phyloP scores from a whole-genome alignment of 2,888 invertebrate species.

The Macroteleia sp. region DNA sequence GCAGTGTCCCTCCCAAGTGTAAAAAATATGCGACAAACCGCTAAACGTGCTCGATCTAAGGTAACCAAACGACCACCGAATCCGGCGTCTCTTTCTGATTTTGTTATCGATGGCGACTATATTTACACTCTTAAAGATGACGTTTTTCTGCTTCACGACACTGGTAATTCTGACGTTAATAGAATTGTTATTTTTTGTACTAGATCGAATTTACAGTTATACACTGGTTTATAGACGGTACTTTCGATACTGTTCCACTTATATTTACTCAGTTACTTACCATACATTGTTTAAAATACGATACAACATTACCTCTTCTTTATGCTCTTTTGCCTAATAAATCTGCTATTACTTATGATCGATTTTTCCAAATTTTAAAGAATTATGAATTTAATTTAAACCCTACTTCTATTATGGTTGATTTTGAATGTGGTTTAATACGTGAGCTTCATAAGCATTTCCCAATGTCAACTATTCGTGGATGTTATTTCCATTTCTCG shows the following conservation, averaged over 20 bases:
- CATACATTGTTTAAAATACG: constrained; percentile 12
- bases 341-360: not conserved
- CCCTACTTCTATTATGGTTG: constrained; percentile 5
- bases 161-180: constrained; percentile 1
- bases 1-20: not conserved
- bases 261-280: constrained; percentile 11
- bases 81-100: constrained; percentile 5
- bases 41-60: not conserved
- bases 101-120: constrained; percentile 11
- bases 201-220: too few relatives aligned
- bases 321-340: constrained; percentile 6
- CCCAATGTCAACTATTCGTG: too few relatives aligned
- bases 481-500: too few relatives aligned
- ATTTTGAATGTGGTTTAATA: constrained; percentile 5
- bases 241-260: constrained; percentile 6
- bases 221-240: constrained; percentile 9
- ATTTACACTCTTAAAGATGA: constrained; percentile 3
- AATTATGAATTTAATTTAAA: constrained; percentile 3
- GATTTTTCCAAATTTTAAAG: constrained; percentile 7
- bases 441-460: not conserved
- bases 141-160: constrained; percentile 1
- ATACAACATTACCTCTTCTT: constrained; percentile 7
- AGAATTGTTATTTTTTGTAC: constrained; percentile 2
- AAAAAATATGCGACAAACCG: not conserved
- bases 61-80: constrained; percentile 2